Base-by-base conservation (phyloP, 2,113 vertebrate genomes). In the Enhydra lutris region DNA sequence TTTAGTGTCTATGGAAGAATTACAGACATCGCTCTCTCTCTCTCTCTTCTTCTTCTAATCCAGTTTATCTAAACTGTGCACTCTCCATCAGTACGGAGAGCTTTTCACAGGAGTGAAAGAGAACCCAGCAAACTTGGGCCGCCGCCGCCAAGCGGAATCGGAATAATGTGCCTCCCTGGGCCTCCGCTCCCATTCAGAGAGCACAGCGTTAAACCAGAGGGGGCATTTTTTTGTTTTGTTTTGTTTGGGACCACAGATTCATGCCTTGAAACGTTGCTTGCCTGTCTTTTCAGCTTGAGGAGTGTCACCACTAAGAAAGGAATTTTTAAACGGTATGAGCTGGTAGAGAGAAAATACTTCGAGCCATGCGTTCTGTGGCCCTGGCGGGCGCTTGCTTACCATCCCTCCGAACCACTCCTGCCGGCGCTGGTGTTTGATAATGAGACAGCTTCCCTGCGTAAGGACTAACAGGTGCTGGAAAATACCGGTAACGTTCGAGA, bases 31-130 rank as follows among this genome's bases (percentile, higher is more conserved):
- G 59, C 82, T 63, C 6, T 17, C 24, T 57, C 6, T 17, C 24
- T 57, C 29, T 4, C 14, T 52, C 50, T 94, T 95, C 61, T 88
- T 57, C 95, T 93, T 96, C 52, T 95, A 97, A 97, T 34, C 84
- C 57, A 93, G 14, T 97, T 88, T 71, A 98, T 88, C 82, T 91
- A 90, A 9, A 36, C 47, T 59, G 29, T 24, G 21, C n/a, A 86
- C 21, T 96, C 59, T 50, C 31, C 50, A 83, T 89, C 95, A 94
- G 81, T 3, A 84, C 39, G 11, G 52, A 89, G 74, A 61, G 93
- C 63, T 94, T 98, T 97, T 83, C 67, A 45, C n/a, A 0, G 65
- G 14, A 96, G 94, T 92, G 3, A 92, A 84, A 95, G 79, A 89
- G 81, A 89, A 61, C 61, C 73, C 34, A 74, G 47, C 55, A 85